Evolutionary conservation across 2,888 invertebrate species (phyloP), one percentile per base, ranked within the genome.

Genomic region (Andrena minutula): DNA sequence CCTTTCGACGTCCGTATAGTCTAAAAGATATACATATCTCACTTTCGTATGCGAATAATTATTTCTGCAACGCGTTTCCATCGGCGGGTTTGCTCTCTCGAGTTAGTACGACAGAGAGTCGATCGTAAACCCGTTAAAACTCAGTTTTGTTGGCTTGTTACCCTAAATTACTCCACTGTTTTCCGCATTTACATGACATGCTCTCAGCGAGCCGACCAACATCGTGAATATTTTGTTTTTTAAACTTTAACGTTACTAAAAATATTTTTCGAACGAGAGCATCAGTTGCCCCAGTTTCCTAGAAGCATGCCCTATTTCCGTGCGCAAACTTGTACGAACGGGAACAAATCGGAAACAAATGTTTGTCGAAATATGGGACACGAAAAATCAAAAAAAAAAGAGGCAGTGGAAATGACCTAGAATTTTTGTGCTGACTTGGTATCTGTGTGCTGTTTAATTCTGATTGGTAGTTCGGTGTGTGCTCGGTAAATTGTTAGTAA

Each of bases 211-310:
- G 32, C 51, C 8, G 2, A 49, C 12, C 26, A 49, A 3, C 5
- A n/a, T 23, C 51, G 23, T 41, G 41, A n/a, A 53, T 61, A 41
- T n/a, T 35, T 75, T 28, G 35, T 75, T 68, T 60, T 41, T 8
- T 10, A 32, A 72, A 76, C 41, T 56, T 72, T 12, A 8, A 1
- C 12, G n/a, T 56, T 12, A 12, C 74, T 76, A 77, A 78, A 78
- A 75, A 66, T 66, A 66, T 60, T 65, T 69, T 74, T 51, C 49
- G 7, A 66, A 65, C 30, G 41, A 41, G 41, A 41, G 41, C 41
- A 41, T 0, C 41, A 41, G 41, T 16, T 41, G 41, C 5, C 16
- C 41, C 16, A 41, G 41, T 41, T 41, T 41, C 16, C 41, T 41
- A 41, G 41, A 16, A 41, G 4, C 41, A 41, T 41, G 41, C 16